phyloP scores from a whole-genome alignment of 2,888 invertebrate species.

The Noctua comes region DNA sequence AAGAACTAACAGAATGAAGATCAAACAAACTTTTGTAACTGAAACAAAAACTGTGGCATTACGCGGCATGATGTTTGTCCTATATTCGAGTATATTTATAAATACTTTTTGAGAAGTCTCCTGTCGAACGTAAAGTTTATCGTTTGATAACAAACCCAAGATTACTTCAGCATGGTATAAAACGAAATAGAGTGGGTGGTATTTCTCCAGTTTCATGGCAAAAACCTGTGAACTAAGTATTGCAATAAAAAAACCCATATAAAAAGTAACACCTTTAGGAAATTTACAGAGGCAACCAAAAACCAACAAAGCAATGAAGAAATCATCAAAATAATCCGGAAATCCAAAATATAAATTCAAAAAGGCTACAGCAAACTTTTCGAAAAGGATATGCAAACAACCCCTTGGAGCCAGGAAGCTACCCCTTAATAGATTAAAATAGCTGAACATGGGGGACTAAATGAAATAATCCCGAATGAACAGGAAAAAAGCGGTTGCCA shows the following conservation, averaged over 20 bases:
- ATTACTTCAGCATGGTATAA: neutral
- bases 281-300: slow-evolving; percentile 5
- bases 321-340: slow-evolving; percentile 11
- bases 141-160: neutral
- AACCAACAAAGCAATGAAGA: slow-evolving; percentile 1
- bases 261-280: neutral
- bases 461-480: slow-evolving; percentile 56
- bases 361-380: slow-evolving; percentile 17
- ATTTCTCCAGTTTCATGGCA: no score
- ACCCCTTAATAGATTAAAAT: slow-evolving; percentile 64
- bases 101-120: no score
- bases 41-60: neutral
- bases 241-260: neutral
- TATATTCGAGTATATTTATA: neutral
- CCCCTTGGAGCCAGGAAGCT: slow-evolving; percentile 29
- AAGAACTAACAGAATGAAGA: neutral
- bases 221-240: neutral
- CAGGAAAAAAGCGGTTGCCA: slow-evolving; percentile 54
- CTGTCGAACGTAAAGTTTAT: neutral
- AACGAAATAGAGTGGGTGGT: no score
- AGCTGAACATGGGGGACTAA: slow-evolving; percentile 53
- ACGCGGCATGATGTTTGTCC: neutral
- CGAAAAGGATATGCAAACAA: slow-evolving; percentile 47
- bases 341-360: slow-evolving; percentile 11
- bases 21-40: neutral